Base-by-base conservation (phyloP, 2,113 vertebrate genomes). In the Colossoma macropomum region DNA sequence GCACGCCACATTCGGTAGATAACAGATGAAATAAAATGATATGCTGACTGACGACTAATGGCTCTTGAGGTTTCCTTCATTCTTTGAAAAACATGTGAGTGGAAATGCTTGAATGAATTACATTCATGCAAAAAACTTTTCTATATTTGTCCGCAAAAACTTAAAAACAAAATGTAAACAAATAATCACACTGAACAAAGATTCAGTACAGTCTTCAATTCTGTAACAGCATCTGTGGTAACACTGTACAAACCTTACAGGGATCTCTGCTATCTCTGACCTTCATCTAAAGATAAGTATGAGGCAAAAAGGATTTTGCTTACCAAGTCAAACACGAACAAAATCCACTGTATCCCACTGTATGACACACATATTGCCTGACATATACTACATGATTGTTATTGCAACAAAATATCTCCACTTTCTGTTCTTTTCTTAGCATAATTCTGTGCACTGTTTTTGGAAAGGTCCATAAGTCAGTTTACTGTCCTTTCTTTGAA, bases 401-500 rank as follows among this genome's bases (percentile, higher is more conserved):
- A 60, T 60, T 4, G n/a, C 56, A 10, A 23, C 56, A 60, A 60
- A 23, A 25, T 25, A n/a, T 60, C 23, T n/a, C 4, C 52, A 56
- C 16, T 56, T 48, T 48, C 21, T 10, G 56, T 60, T 60, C 23
- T 16, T 56, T 56, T 25, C 5, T 25, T 60, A 60, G 56, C 21
- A 12, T 23, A n/a, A 60, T n/a, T 25, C 23, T 60, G 10, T 11
- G 21, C 5, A 25, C 4, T 17, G 19, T 25, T 60, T 23, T 60
- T 11, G 9, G 56, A 60, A 60, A 60, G n/a, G 56, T 60, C 23
- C 28, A 16, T 34, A 41, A 69, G 19, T 41, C 34, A 23, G 10
- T 69, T 41, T 69, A 41, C 19, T 69, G 32, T 41, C 10, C 34
- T 41, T 69, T 69, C 32, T 69, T 41, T 71, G 34, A 71, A 71